phyloP scores from a whole-genome alignment of 2,888 invertebrate species.

The Plagodis dolabraria region DNA sequence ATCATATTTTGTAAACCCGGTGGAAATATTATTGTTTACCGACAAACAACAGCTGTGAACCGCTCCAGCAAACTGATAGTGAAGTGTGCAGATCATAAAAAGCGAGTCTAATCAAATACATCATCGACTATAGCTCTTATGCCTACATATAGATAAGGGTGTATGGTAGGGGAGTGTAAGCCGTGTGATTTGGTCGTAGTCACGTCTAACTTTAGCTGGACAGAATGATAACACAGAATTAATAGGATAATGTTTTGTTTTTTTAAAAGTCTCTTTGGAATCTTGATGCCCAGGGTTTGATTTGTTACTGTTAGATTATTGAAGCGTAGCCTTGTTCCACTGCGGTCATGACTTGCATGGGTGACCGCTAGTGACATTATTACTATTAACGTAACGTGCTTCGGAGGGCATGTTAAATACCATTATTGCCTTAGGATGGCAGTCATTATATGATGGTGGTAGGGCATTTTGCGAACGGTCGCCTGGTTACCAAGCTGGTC shows the following conservation, averaged over 20 bases:
- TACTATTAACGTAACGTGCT: too few relatives aligned
- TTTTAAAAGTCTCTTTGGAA: too few relatives aligned
- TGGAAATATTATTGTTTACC: conserved; percentile 44
- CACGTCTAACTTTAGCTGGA: conserved; percentile 3
- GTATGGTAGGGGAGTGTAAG: neutral
- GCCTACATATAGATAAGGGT: conserved; percentile 8
- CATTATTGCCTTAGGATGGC: too few relatives aligned
- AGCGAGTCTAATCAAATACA: conserved; percentile 16
- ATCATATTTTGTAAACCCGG: conserved; percentile 22
- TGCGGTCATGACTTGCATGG: too few relatives aligned
- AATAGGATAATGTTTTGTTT: neutral
- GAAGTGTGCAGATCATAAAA: conserved; percentile 16
- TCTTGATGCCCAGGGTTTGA: too few relatives aligned
- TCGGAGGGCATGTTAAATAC: too few relatives aligned
- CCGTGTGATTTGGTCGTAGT: neutral
- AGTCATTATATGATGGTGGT: too few relatives aligned
- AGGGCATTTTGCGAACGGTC: too few relatives aligned
- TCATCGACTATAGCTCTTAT: neutral
- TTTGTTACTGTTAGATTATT: too few relatives aligned
- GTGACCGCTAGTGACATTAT: too few relatives aligned
- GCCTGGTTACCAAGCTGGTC: too few relatives aligned
- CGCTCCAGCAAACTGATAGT: conserved; percentile 12
- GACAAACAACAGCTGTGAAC: conserved; percentile 15
- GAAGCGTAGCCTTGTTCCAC: too few relatives aligned
- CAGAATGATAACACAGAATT: neutral